Conservation (phyloP, 2,888 invertebrate species). For the Mayetiola destructor region DNA sequence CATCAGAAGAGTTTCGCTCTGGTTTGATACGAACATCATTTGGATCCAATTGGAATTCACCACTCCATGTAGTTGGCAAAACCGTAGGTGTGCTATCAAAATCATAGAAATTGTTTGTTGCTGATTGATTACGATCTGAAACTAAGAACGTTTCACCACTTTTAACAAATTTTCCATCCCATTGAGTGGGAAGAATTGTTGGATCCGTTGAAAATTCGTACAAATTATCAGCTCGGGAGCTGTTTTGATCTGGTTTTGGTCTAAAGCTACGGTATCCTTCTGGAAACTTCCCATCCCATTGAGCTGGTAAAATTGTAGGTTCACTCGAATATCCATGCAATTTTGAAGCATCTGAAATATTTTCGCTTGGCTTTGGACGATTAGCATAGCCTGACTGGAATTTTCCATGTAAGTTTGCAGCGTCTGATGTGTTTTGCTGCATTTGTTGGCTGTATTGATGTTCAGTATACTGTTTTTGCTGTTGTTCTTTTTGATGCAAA, state of each 20-base stretch:
- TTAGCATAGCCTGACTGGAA: conserved; percentile 25
- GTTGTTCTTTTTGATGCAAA: neutral
- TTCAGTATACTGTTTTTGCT: neutral
- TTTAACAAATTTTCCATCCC: conserved; percentile 31
- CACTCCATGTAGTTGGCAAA: conserved; percentile 31
- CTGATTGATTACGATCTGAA: conserved; percentile 28
- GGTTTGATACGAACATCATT: conserved; percentile 31
- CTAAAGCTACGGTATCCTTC: conserved; percentile 31
- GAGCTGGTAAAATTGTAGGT: conserved; percentile 28
- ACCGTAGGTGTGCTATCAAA: conserved; percentile 28
- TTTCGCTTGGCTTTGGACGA: conserved; percentile 23
- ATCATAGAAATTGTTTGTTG: conserved; percentile 29
- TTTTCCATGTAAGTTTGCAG: conserved; percentile 33
- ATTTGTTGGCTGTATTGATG: neutral
- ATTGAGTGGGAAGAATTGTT: conserved; percentile 28
- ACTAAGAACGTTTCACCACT: conserved; percentile 26
- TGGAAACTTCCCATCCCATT: conserved; percentile 32
- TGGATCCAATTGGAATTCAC: conserved; percentile 30
- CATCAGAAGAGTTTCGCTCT: conserved; percentile 32
- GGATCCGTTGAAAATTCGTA: conserved; percentile 30
- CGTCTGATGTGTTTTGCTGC: conserved; percentile 23
- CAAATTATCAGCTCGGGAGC: conserved; percentile 31
- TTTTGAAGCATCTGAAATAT: conserved; percentile 30
- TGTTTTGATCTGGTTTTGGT: conserved; percentile 27
- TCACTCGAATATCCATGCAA: conserved; percentile 28